phyloP scores from a whole-genome alignment of 2,888 invertebrate genomes.

The Apantesis nais region DNA sequence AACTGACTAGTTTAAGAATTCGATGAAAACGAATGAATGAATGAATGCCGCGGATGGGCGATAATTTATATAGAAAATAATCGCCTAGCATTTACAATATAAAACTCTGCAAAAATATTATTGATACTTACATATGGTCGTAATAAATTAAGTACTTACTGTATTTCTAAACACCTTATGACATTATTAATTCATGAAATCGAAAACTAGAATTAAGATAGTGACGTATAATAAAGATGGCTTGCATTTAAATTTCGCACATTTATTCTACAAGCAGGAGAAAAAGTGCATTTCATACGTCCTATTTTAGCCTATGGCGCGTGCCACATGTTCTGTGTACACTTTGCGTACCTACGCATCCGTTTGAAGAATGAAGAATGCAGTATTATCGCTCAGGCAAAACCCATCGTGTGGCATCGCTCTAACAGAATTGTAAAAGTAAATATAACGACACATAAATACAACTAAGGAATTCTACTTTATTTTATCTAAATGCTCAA shows the following conservation, averaged over 20 bases:
- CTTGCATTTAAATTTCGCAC: background rate
- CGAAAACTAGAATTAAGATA: background rate
- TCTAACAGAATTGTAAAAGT: background rate
- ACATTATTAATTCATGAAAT: background rate
- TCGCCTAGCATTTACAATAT: background rate
- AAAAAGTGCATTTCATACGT: background rate
- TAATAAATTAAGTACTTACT: background rate
- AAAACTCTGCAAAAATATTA: conserved; percentile 7
- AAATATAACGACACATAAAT: background rate
- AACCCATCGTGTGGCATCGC: background rate
- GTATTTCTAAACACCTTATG: background rate
- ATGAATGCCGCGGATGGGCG: background rate
- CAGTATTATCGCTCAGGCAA: background rate
- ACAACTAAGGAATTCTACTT: background rate
- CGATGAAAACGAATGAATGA: conserved; percentile 19
- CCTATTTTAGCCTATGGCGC: background rate
- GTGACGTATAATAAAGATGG: background rate
- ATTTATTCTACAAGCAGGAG: background rate
- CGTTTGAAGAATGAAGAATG: background rate
- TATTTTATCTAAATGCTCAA: background rate
- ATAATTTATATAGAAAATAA: conserved; percentile 6
- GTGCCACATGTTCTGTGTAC: background rate
- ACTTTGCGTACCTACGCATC: background rate
- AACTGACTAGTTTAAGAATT: conserved; percentile 43
- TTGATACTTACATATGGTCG: background rate